These are phyloP conservation scores for Parauchenoglanis punctatus DNA, from an alignment of 2,797 vertebrate genomes.

Conservation along the genomic window DNA sequence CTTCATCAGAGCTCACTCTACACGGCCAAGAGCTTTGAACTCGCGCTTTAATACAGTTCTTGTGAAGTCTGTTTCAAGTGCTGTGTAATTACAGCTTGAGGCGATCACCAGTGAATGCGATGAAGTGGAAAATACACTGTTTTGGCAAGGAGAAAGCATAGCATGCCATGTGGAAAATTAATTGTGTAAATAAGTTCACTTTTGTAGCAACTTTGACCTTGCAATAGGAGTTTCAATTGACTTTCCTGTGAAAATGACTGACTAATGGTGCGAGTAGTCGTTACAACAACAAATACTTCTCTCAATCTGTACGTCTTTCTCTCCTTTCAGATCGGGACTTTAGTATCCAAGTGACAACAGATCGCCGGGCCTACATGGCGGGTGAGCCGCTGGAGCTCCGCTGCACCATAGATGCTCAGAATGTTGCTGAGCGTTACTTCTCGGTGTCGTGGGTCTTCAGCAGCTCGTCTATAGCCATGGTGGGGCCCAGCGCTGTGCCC, in stretches of 20 bases:
- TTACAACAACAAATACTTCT: background rate
- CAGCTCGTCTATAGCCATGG: slow-evolving; percentile 92
- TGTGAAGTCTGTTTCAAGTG: slow-evolving; percentile 69
- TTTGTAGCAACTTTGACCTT: slow-evolving; percentile 51
- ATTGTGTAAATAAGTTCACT: slow-evolving; percentile 67
- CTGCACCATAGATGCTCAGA: slow-evolving; percentile 94
- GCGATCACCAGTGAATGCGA: slow-evolving; percentile 63
- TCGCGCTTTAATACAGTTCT: slow-evolving; percentile 58
- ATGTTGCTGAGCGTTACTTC: slow-evolving; percentile 90
- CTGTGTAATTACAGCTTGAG: slow-evolving; percentile 71
- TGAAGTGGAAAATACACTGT: slow-evolving; percentile 56
- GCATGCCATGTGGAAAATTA: slow-evolving; percentile 66
- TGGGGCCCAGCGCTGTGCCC: slow-evolving; percentile 90
- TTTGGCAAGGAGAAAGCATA: slow-evolving; percentile 50
- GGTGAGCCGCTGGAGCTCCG: slow-evolving; percentile 92
- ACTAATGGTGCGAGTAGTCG: slow-evolving; percentile 6
- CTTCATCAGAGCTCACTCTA: slow-evolving; percentile 7
- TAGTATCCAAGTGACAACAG: slow-evolving; percentile 91
- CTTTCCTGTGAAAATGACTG: background rate
- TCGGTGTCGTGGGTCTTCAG: slow-evolving; percentile 98
- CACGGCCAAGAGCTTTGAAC: slow-evolving; percentile 31
- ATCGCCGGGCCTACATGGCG: slow-evolving; percentile 88
- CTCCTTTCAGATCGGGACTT: slow-evolving; percentile 87
- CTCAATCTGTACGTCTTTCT: background rate
- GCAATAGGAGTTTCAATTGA: background rate